Conservation (phyloP, 2,797 vertebrate genomes). For the Rhinophrynus dorsalis region DNA sequence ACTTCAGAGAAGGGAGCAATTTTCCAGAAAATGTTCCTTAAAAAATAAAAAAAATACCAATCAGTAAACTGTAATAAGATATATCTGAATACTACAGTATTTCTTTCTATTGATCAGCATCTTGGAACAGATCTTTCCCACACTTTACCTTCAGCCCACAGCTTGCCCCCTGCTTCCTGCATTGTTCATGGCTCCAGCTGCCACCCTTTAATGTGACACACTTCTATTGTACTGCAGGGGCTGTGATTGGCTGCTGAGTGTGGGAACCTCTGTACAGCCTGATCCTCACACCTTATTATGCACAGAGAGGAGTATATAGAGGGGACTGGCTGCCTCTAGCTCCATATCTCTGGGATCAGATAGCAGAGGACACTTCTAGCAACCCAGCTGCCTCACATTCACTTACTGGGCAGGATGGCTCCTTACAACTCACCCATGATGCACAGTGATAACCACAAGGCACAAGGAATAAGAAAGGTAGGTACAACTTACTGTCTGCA, state of each 20-base stretch:
- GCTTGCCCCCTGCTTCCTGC: slow-evolving; percentile 15
- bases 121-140: slow-evolving; percentile 13
- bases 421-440: slow-evolving; percentile 30
- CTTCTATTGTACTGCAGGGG: slow-evolving; percentile 54
- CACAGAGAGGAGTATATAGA: slow-evolving; percentile 74
- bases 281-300: slow-evolving; percentile 80
- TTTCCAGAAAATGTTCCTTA: too few species aligned
- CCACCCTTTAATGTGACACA: slow-evolving; percentile 31
- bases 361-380: neutral
- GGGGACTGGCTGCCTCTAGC: slow-evolving; percentile 37
- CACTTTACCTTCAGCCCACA: slow-evolving; percentile 20
- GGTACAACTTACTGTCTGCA: slow-evolving; percentile 8
- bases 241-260: slow-evolving; percentile 78
- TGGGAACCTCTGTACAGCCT: slow-evolving; percentile 81
- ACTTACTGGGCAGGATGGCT: slow-evolving; percentile 50
- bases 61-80: too few species aligned
- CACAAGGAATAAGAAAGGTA: slow-evolving; percentile 63
- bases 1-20: too few species aligned
- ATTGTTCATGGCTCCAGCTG: slow-evolving; percentile 31
- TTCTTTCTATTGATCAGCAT: neutral
- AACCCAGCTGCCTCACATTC: neutral
- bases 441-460: slow-evolving; percentile 51
- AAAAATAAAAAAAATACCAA: too few species aligned
- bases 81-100: too few species aligned
- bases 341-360: slow-evolving; percentile 4